phyloP scores from a whole-genome alignment of 2,888 invertebrate genomes.

The Cheilosia vulpina region DNA sequence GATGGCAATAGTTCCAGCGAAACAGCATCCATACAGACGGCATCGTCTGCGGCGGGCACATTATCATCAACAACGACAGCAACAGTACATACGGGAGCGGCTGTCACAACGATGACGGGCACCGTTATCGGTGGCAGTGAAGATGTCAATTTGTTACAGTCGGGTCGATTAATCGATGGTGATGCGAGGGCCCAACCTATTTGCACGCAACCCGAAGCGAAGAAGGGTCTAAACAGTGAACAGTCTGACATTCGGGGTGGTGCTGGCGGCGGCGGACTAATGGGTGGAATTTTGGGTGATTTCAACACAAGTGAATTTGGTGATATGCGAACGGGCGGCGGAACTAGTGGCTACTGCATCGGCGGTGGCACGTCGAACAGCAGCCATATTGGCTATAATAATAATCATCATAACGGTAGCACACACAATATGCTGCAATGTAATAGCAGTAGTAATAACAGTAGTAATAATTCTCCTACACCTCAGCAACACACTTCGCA shows the following conservation, averaged over 20 bases:
- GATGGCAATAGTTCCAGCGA: slow-evolving; percentile 80
- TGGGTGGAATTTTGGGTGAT: slow-evolving; percentile 82
- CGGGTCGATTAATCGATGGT: slow-evolving; percentile 79
- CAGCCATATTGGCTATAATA: slow-evolving; percentile 76
- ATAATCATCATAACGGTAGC: slow-evolving; percentile 79
- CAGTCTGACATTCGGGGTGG: slow-evolving; percentile 76
- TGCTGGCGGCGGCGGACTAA: slow-evolving; percentile 78
- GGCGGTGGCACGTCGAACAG: slow-evolving; percentile 52
- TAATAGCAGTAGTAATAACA: slow-evolving; percentile 80
- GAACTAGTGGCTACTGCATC: slow-evolving; percentile 71
- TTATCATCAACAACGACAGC: slow-evolving; percentile 68
- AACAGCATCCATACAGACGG: slow-evolving; percentile 71
- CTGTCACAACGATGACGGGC: slow-evolving; percentile 71
- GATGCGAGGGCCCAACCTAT: slow-evolving; percentile 81
- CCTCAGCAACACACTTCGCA: slow-evolving; percentile 77
- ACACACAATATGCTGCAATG: slow-evolving; percentile 81
- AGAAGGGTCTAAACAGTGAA: slow-evolving; percentile 74
- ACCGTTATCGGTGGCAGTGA: slow-evolving; percentile 75
- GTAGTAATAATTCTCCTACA: slow-evolving; percentile 77
- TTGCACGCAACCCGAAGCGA: slow-evolving; percentile 83
- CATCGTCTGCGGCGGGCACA: slow-evolving; percentile 76
- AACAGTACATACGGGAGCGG: slow-evolving; percentile 60
- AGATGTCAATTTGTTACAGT: slow-evolving; percentile 81
- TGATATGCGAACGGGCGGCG: slow-evolving; percentile 78
- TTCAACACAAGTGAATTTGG: slow-evolving; percentile 82